Evolutionary conservation across 2,113 vertebrate species (phyloP).

Genomic region (Halcyon senegalensis): DNA sequence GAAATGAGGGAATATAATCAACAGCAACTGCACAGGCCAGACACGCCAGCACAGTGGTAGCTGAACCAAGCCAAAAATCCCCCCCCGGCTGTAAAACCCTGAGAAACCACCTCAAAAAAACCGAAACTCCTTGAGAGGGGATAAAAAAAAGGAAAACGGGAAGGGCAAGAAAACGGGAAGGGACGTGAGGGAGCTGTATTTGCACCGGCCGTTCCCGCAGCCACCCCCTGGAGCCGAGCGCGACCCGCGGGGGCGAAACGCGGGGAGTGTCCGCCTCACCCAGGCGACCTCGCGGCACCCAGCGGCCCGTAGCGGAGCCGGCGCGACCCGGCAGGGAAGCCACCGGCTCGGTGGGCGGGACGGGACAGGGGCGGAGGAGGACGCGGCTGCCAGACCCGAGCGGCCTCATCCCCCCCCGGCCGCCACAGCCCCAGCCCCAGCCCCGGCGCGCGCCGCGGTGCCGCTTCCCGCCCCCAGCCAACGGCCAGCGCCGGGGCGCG

Average conservation of each 20-base stretch:
- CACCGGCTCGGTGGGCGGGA: neutral
- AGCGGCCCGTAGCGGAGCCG: neutral
- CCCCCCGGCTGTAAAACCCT: no score
- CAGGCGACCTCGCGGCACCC: neutral
- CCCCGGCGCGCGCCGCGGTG: no score
- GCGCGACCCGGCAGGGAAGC: no score
- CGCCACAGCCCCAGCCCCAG: no score
- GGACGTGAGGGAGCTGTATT: no score
- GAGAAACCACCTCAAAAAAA: no score
- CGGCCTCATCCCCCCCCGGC: no score
- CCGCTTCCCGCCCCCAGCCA: no score
- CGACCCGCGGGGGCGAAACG: neutral
- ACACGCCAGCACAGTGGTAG: fast-evolving
- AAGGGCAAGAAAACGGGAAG: neutral
- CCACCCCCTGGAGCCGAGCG: neutral
- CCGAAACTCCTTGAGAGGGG: no score
- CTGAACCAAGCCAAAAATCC: neutral
- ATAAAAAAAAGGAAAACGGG: no score
- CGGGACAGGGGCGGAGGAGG: neutral
- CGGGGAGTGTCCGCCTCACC: neutral
- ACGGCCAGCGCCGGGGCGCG: no score
- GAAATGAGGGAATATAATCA: neutral
- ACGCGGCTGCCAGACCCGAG: neutral
- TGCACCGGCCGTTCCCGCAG: neutral
- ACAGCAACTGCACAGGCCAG: fast-evolving